phyloP scores from a whole-genome alignment of 2,888 invertebrate species.

The Antheraea yamamai region DNA sequence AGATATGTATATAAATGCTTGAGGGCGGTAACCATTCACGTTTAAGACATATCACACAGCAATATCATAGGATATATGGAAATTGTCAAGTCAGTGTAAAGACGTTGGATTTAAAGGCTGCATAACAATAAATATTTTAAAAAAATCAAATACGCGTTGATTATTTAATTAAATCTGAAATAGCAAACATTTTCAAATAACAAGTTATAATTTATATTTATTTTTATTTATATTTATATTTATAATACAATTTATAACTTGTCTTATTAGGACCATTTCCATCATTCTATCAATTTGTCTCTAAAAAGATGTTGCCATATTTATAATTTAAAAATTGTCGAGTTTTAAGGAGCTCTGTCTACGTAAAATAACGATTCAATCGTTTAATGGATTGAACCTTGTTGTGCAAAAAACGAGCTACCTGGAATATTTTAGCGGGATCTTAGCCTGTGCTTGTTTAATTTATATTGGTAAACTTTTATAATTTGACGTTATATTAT shows the following conservation, averaged over 20 bases:
- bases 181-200: neutral
- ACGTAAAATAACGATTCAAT: neutral
- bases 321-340: neutral
- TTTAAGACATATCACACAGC: too few relatives aligned
- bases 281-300: neutral
- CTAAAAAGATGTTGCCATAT: neutral
- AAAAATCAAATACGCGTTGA: neutral
- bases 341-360: neutral
- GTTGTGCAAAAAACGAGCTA: too few relatives aligned
- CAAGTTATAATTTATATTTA: too few relatives aligned
- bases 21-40: too few relatives aligned
- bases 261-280: neutral
- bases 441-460: neutral
- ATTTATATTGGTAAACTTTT: neutral
- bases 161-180: neutral
- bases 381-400: too few relatives aligned
- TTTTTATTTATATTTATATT: too few relatives aligned
- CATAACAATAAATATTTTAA: neutral
- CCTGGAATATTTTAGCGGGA: neutral
- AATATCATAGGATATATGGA: too few relatives aligned
- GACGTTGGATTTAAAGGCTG: neutral
- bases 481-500: neutral
- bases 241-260: too few relatives aligned
- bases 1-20: too few relatives aligned
- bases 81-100: too few relatives aligned